Evolutionary conservation across 1,140 invertebrate species (phyloP).

Genomic region (Portunus trituberculatus): DNA sequence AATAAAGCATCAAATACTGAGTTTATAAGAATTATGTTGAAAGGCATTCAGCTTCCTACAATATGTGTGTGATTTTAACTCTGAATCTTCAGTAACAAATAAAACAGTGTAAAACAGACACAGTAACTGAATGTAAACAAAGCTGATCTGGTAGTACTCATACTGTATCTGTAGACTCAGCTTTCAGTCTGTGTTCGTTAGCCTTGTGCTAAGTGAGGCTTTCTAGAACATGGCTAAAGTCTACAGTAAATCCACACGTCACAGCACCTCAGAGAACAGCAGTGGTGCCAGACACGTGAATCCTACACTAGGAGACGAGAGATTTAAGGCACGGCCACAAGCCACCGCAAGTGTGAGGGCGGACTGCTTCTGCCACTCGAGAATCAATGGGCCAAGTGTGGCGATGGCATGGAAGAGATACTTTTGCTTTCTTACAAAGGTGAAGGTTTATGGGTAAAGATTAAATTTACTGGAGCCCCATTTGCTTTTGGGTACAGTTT

Average conservation of each 20-base stretch:
- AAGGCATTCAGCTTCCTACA: too few relatives aligned
- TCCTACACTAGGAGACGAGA: slow-evolving; percentile 71
- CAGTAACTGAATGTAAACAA: not conserved
- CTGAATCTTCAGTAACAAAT: not conserved
- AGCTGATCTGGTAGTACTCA: not conserved
- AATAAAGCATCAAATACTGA: not conserved
- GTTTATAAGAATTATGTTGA: too few relatives aligned
- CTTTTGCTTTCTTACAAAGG: slow-evolving; percentile 1
- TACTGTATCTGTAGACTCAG: not conserved
- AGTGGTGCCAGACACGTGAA: slow-evolving; percentile 40
- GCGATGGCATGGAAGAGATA: slow-evolving; percentile 5
- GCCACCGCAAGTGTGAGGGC: not conserved
- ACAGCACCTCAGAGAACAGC: not conserved
- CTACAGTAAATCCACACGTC: not conserved
- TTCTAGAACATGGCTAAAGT: not conserved
- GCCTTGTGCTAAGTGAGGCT: not conserved
- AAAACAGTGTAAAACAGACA: not conserved
- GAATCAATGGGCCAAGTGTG: not conserved
- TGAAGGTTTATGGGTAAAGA: not conserved
- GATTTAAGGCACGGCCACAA: slow-evolving; percentile 66
- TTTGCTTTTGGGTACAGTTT: not conserved
- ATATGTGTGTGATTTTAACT: not conserved
- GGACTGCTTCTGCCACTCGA: not conserved
- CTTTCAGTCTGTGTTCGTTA: not conserved
- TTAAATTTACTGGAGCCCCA: not conserved